Conservation (phyloP, 2,113 vertebrate genomes). For the Indicator indicator region DNA sequence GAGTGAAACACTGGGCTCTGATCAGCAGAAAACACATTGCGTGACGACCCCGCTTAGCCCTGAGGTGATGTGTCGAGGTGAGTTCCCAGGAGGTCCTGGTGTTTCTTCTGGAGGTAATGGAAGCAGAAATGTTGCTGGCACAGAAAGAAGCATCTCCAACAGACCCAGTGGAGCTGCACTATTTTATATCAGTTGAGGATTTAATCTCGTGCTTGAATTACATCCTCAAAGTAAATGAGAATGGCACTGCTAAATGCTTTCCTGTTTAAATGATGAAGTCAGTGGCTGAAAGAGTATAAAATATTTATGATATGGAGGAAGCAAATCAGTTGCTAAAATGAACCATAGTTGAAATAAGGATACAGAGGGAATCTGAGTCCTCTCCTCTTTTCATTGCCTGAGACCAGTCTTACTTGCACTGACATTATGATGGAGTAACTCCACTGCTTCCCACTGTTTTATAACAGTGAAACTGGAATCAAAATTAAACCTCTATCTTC, state of each 20-base stretch:
- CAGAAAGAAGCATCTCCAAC: neutral
- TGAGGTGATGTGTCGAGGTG: rapidly evolving
- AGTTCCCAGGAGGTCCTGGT: neutral
- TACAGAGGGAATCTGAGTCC: constrained; percentile 28
- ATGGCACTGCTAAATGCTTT: constrained; percentile 7
- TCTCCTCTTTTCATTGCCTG: neutral
- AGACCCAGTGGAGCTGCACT: neutral
- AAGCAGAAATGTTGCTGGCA: neutral
- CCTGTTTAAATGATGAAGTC: constrained; percentile 42
- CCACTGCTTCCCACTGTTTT: neutral
- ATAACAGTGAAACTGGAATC: neutral
- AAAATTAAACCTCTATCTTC: neutral
- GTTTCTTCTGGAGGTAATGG: neutral
- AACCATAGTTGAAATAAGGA: constrained; percentile 57
- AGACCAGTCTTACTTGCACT: neutral
- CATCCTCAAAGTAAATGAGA: neutral
- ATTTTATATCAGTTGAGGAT: neutral
- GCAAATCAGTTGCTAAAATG: neutral
- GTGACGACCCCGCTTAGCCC: neutral
- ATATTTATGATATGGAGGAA: constrained; percentile 37
- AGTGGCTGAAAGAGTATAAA: neutral
- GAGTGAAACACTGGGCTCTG: rapidly evolving
- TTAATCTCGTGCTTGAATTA: neutral
- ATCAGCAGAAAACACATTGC: neutral
- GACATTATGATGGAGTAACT: neutral